Conservation (phyloP, 2,113 vertebrate genomes). For the Sylvicapra grimmia region DNA sequence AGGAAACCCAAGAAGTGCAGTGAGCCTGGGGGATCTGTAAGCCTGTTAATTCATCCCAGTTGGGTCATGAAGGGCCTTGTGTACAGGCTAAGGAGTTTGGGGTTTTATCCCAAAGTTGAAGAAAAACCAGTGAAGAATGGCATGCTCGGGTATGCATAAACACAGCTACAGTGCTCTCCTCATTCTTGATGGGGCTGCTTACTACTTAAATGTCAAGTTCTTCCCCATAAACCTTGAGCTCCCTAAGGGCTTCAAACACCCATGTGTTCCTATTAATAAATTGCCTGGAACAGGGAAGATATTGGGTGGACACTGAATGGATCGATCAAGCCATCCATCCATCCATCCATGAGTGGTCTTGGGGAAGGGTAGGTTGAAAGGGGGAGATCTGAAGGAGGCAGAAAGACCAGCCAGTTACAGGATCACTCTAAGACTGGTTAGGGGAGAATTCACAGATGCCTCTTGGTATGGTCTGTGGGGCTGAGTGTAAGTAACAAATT, state of each 20-base stretch:
- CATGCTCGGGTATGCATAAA: no score
- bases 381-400: accelerated
- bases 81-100: background rate
- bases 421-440: background rate
- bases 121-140: background rate
- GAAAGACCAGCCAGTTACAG: background rate
- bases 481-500: background rate
- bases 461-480: background rate
- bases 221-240: background rate
- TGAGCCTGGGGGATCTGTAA: background rate
- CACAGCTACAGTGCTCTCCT: accelerated
- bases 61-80: background rate
- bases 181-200: no score
- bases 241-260: background rate
- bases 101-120: background rate
- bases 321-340: background rate
- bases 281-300: background rate
- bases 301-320: background rate
- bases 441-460: background rate
- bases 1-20: background rate
- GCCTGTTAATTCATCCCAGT: no score
- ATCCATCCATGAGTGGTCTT: background rate
- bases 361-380: background rate
- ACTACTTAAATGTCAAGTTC: background rate
- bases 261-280: background rate